Base-by-base conservation (phyloP, 1,140 invertebrate species). In the Nixonia krombeini region DNA sequence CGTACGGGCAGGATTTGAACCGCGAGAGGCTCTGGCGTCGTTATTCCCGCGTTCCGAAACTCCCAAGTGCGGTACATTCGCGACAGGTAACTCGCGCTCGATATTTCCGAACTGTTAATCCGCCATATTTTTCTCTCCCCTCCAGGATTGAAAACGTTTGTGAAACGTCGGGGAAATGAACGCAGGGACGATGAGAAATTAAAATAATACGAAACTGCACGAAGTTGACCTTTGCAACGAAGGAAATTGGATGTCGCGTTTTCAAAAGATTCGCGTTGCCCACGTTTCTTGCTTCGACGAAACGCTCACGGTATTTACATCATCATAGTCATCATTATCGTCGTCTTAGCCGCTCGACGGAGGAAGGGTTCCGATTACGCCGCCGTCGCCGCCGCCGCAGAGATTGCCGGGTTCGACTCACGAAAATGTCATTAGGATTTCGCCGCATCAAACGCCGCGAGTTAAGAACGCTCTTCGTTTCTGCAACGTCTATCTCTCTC, bases 371-470 rank as follows among this genome's bases (percentile, higher is more conserved):
- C 37, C 37, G 37, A 40, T 40, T 40, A 21, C 37, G 37, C 18
- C 37, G 35, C 35, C 35, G 35, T n/a, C 37, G 37, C 18, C 37
- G 21, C 6, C 21, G 21, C 37, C 37, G 18, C 37, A 31, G 15
- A 26, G 65, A 77, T 78, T 78, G 76, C 71, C 66, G 66, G 68
- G 70, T 73, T 75, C 72, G 65, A 56, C 73, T 78, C 74, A 75
- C 78, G 74, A 81, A 79, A 82, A 81, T 80, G 77, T 79, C 78
- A 81, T 82, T 81, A 81, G 73, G 66, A 73, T 79, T 79, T 79
- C 76, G 74, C 77, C 75, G 75, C 69, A 65, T 70, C 56, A 67
- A 76, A 61, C 63, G 66, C 61, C 73, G 61, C 46, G 65, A 70
- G 52, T 59, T 58, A 67, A 50, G 53, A 74, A 62, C 28, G 47